Conservation (phyloP, 2,888 invertebrate genomes). For the Drosophila siamana region DNA sequence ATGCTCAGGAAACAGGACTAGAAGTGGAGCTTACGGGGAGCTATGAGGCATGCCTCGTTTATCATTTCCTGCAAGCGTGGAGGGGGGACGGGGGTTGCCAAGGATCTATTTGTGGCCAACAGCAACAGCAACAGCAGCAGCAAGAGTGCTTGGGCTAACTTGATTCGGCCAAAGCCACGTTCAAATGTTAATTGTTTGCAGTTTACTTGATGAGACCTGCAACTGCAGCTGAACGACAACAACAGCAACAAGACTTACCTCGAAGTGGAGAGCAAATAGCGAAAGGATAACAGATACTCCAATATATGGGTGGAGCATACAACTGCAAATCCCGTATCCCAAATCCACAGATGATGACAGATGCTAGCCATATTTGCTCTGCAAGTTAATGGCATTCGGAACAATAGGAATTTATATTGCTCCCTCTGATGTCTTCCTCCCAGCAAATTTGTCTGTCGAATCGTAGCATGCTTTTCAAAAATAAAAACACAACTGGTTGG, state of each 20-base stretch:
- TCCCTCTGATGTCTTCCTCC: background rate
- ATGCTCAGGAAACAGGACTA: background rate
- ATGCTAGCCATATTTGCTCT: background rate
- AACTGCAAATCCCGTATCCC: background rate
- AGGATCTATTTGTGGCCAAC: background rate
- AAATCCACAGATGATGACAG: background rate
- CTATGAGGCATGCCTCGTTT: slow-evolving; percentile 42
- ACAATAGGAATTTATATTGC: background rate
- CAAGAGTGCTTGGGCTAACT: slow-evolving; percentile 12
- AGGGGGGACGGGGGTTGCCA: background rate
- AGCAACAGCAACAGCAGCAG: slow-evolving; percentile 10
- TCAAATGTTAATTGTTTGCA: slow-evolving; percentile 68
- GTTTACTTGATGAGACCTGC: slow-evolving; percentile 39
- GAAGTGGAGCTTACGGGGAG: slow-evolving; percentile 12
- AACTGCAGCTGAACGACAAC: background rate
- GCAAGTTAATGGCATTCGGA: slow-evolving; percentile 1
- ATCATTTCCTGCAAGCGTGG: slow-evolving; percentile 65
- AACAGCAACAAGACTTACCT: background rate
- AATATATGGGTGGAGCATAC: background rate
- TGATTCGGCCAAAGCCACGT: slow-evolving; percentile 43
- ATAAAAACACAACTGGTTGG: too few species aligned
- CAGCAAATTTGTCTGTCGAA: too few species aligned
- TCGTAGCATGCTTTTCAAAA: too few species aligned
- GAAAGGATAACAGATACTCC: background rate
- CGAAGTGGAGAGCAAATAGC: background rate